A percentile compares a stretch with the other conserved stretches of the same genome.
Conservation (phyloP, 2,113 vertebrate species). For the Halichoerus grypus region DNA sequence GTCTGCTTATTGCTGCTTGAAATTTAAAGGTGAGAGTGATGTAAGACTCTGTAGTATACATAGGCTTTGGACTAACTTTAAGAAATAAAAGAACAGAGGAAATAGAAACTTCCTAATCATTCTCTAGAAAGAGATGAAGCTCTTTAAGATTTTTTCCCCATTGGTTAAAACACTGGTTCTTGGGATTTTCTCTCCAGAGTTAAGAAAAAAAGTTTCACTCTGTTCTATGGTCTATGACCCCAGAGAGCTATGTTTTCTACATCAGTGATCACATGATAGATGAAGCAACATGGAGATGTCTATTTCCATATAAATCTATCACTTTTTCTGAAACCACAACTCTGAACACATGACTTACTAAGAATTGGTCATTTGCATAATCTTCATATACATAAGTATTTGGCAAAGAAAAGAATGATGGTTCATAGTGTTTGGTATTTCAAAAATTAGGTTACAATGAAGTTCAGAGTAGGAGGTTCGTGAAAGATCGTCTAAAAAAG, state of each 20-base stretch:
- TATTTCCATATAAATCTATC: neutral
- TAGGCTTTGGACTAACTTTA: constrained; percentile 11
- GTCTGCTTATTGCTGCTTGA: neutral
- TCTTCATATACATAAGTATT: neutral
- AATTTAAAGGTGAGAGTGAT: constrained; percentile 37
- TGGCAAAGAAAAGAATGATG: constrained; percentile 9
- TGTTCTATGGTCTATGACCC: neutral
- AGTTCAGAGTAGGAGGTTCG: neutral
- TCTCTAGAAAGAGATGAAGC: neutral
- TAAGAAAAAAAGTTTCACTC: neutral
- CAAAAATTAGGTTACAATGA: constrained; percentile 23
- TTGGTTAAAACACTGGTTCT: constrained; percentile 6
- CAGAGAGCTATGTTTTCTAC: neutral
- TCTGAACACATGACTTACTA: neutral
- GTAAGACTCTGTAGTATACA: neutral
- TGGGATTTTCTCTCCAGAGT: neutral
- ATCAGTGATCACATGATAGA: neutral
- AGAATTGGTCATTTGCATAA: neutral
- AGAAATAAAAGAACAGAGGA: neutral
- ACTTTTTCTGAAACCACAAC: neutral
- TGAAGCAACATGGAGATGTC: neutral
- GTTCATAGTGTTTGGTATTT: neutral
- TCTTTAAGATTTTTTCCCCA: neutral
- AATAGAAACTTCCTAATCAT: neutral
- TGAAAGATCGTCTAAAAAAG: neutral